Evolutionary conservation across 2,888 invertebrate species (phyloP).

Genomic region (Temnothorax ravouxi): DNA sequence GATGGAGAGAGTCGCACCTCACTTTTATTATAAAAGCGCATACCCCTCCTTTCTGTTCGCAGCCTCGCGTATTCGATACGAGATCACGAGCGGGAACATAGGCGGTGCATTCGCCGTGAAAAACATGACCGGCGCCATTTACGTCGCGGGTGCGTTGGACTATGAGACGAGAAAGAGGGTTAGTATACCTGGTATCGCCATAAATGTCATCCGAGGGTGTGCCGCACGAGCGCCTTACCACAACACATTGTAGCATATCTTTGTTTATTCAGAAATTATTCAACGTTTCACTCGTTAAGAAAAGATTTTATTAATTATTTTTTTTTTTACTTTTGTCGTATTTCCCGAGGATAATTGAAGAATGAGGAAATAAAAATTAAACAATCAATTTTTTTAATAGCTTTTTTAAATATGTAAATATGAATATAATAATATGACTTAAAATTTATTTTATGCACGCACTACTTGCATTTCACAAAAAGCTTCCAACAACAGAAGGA

Average conservation of each 20-base stretch:
- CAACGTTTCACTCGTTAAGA: not conserved
- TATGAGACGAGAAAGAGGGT: slow-evolving; percentile 98
- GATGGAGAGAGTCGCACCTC: not conserved
- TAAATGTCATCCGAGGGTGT: slow-evolving; percentile 38
- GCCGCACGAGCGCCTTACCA: not conserved
- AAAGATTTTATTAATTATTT: not conserved
- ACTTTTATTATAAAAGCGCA: slow-evolving; percentile 49
- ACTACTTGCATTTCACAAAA: not conserved
- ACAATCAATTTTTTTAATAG: not conserved
- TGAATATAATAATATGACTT: not conserved
- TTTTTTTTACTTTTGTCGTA: too few relatives aligned
- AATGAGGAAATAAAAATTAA: not conserved
- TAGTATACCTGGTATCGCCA: slow-evolving; percentile 86
- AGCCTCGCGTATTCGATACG: slow-evolving; percentile 99
- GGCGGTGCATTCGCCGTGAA: slow-evolving; percentile 99
- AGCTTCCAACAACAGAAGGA: not conserved
- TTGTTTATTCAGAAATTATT: not conserved
- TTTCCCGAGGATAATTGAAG: not conserved
- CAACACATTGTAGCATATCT: not conserved
- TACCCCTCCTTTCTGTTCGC: slow-evolving; percentile 75
- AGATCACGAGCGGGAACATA: slow-evolving; percentile 99
- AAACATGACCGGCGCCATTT: slow-evolving; percentile 99
- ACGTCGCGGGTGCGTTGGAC: slow-evolving; percentile 98
- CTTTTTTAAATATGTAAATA: not conserved
- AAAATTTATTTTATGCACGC: not conserved